These are phyloP conservation scores for Pristionchus fissidentatus DNA, from an alignment of 2,888 invertebrate genomes.

Conservation along the genomic window DNA sequence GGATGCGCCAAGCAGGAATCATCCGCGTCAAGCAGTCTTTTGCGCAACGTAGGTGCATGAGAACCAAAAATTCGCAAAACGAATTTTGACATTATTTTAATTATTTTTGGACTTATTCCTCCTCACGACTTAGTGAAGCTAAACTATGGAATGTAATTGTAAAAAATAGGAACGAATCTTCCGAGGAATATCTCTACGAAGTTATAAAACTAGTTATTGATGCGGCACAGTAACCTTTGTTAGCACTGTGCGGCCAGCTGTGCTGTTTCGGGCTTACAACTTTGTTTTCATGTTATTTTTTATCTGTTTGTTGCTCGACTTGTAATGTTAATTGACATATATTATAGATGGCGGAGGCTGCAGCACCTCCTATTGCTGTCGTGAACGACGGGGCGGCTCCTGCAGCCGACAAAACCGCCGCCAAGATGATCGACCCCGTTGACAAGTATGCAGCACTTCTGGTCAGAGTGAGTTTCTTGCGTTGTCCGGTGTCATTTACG, in stretches of 20 bases:
- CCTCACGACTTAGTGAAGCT: too few relatives aligned
- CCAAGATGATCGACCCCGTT: conserved; percentile 62
- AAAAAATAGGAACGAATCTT: background rate
- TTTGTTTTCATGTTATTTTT: conserved; percentile 21
- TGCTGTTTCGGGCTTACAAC: background rate
- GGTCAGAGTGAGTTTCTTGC: conserved; percentile 65
- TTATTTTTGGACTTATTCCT: too few relatives aligned
- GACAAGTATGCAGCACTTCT: conserved; percentile 68
- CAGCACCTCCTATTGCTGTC: conserved; percentile 25
- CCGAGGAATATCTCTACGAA: background rate
- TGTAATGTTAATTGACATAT: background rate
- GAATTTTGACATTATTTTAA: background rate
- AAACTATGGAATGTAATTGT: background rate
- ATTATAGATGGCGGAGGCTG: conserved; percentile 44
- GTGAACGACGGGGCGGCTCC: conserved; percentile 24
- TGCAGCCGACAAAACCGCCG: background rate
- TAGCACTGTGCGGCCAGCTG: background rate
- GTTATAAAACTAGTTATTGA: background rate
- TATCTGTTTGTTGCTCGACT: background rate
- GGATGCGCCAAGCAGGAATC: background rate
- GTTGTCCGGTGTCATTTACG: too few relatives aligned
- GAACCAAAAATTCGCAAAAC: background rate
- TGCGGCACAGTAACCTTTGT: background rate
- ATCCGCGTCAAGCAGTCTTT: background rate
- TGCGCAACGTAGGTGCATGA: background rate